These are phyloP conservation scores for Enteromius fasciolatus DNA, from an alignment of 2,797 vertebrate genomes.

Conservation along the genomic window DNA sequence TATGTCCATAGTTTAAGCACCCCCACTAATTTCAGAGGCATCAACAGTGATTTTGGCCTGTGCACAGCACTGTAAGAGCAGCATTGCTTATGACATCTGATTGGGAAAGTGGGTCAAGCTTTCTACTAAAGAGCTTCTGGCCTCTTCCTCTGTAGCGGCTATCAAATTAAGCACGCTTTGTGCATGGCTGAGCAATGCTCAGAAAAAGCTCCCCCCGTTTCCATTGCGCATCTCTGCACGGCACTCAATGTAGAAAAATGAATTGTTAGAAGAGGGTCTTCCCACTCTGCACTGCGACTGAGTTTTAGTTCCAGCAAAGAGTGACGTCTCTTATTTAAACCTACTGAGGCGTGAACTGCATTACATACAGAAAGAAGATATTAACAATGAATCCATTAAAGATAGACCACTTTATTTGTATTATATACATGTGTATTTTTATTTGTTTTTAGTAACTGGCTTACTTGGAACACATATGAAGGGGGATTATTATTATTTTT, in stretches of 20 bases:
- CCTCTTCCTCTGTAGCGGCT: slow-evolving; percentile 87
- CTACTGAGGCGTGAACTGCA: slow-evolving; percentile 53
- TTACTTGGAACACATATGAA: neutral
- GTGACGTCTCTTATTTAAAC: slow-evolving; percentile 57
- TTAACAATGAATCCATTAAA: slow-evolving; percentile 17
- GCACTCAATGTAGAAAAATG: slow-evolving; percentile 57
- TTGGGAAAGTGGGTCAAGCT: slow-evolving; percentile 92
- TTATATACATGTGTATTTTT: neutral
- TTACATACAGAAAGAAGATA: slow-evolving; percentile 46
- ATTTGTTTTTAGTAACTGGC: neutral
- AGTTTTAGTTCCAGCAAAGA: slow-evolving; percentile 56
- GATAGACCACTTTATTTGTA: neutral
- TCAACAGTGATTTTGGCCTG: slow-evolving; percentile 2
- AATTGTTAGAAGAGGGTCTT: slow-evolving; percentile 26
- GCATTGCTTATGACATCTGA: slow-evolving; percentile 84
- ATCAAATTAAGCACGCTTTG: slow-evolving; percentile 96
- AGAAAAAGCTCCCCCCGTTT: slow-evolving; percentile 53
- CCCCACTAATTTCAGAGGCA: slow-evolving; percentile 3
- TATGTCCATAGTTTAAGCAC: slow-evolving; percentile 6
- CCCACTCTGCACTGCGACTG: slow-evolving; percentile 35
- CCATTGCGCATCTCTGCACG: slow-evolving; percentile 28
- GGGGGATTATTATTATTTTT: neutral
- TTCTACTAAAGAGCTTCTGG: slow-evolving; percentile 82
- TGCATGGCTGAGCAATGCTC: slow-evolving; percentile 78
- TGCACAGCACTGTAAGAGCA: slow-evolving; percentile 56